Evolutionary conservation across 1,140 invertebrate species (phyloP), one percentile per base, ranked within the genome.

Genomic region (Drosophila nikananu): DNA sequence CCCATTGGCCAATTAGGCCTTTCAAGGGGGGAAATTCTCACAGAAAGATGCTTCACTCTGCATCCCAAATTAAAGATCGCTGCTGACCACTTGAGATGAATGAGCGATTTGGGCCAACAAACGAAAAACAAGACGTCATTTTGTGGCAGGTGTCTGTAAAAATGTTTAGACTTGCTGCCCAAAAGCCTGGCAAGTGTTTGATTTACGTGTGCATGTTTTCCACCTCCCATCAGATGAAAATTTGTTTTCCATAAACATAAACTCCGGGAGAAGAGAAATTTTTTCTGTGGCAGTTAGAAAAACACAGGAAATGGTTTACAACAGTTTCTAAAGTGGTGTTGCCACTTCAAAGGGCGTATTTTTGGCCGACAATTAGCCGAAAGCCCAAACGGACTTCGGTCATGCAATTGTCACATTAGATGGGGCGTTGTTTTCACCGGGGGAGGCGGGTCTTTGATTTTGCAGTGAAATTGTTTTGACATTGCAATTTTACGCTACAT

Each of bases 101-200:
- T 89, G 84, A 87, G 78, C 81, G 81, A 89, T 89, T 84, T 48
- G 83, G 84, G 84, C 78, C 86, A 87, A 77, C 67, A 64, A 57
- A 58, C 66, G 74, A 66, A 90, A 81, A 89, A 90, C 86, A 89
- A 89, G 86, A 84, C 86, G 84, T 89, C 84, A 89, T 81, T 30
- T 89, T 78, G 66, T 90, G 86, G 86, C 86, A 89, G 84, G 84
- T 90, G 84, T 90, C 81, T 89, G 86, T 89, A 90, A 90, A 89
- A 89, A 89, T 89, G 86, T 89, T 89, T 89, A 89, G 86, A 89
- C 81, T 89, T 79, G 54, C 64, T 75, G 72, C 19, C 71, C 41
- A 39, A 64, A 75, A 70, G 75, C 75, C 70, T 81, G 74, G 86
- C 66, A 66, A 62, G 65, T 89, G 78, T 89, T 87, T 89, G 84